Percentiles rank a stretch among this genome's conserved stretches.
Evolutionary conservation across 2,797 vertebrate genomes (phyloP).

Genomic region (Etheostoma perlongum): DNA sequence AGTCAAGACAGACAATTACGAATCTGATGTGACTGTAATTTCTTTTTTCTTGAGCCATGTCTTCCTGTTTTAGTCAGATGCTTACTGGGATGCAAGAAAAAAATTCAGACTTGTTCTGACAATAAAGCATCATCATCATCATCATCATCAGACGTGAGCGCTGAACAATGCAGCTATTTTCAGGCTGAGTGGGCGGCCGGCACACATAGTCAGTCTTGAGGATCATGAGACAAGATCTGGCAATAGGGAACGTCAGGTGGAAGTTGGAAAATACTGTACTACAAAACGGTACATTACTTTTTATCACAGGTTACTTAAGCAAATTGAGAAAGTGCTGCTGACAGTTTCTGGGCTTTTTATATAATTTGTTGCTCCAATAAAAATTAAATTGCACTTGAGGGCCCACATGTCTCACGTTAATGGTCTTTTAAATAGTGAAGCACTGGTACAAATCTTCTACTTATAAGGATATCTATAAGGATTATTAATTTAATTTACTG

Average conservation of each 20-base stretch:
- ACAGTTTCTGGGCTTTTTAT: conserved; percentile 19
- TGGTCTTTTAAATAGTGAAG: conserved; percentile 5
- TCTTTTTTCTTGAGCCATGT: conserved; percentile 19
- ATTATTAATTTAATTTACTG: conserved; percentile 3
- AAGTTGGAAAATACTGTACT: conserved; percentile 21
- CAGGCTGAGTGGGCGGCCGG: conserved; percentile 63
- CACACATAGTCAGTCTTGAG: conserved; percentile 4
- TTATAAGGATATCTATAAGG: neutral
- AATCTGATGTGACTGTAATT: conserved; percentile 41
- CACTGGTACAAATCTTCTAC: conserved; percentile 3
- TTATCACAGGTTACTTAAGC: neutral
- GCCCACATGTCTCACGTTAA: conserved; percentile 7
- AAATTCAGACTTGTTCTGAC: too few relatives aligned
- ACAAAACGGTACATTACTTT: conserved; percentile 5
- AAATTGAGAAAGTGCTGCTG: conserved; percentile 25
- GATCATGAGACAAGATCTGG: conserved; percentile 46
- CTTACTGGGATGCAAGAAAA: neutral
- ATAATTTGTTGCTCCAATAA: conserved; percentile 21
- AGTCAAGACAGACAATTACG: conserved; percentile 2
- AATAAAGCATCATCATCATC: too few relatives aligned
- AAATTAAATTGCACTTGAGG: conserved; percentile 17
- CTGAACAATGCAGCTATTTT: conserved; percentile 73
- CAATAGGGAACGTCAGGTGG: conserved; percentile 37
- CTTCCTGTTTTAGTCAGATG: conserved; percentile 51
- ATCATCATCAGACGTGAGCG: conserved; percentile 33